A percentile compares a stretch with the other conserved stretches of the same genome.
These are phyloP conservation scores for Pachypanchax playfairii DNA, from an alignment of 2,113 vertebrate species.

Conservation along the genomic window DNA sequence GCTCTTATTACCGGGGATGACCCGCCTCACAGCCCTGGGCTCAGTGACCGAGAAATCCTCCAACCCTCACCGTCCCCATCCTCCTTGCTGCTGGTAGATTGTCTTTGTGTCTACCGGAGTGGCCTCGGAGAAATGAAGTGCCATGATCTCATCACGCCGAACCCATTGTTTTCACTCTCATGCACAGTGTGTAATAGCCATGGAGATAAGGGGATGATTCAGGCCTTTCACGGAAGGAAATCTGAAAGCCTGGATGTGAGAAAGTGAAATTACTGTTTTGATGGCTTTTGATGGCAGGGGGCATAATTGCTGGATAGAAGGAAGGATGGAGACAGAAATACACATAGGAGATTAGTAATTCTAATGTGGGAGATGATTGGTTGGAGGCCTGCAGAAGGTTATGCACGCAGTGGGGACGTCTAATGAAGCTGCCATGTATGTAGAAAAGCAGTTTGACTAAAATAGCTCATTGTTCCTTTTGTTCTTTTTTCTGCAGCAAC, in stretches of 20 bases:
- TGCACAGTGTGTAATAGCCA: conserved; percentile 71
- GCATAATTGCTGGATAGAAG: conserved; percentile 74
- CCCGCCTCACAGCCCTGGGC: conserved; percentile 52
- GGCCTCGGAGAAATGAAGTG: conserved; percentile 68
- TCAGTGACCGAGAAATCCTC: conserved; percentile 68
- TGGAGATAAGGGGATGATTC: conserved; percentile 74
- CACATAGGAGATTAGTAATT: conserved; percentile 65
- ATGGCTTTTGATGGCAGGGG: conserved; percentile 74
- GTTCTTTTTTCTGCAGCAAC: conserved; percentile 47
- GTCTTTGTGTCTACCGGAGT: conserved; percentile 58
- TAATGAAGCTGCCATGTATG: conserved; percentile 66
- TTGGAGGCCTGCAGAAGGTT: conserved; percentile 65
- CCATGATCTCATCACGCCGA: conserved; percentile 66
- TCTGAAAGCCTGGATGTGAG: conserved; percentile 60
- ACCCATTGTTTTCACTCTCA: conserved; percentile 74
- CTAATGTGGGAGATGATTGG: conserved; percentile 54
- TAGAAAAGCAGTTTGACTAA: conserved; percentile 49
- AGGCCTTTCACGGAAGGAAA: conserved; percentile 69
- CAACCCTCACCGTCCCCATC: conserved; percentile 18
- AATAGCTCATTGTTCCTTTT: conserved; percentile 54
- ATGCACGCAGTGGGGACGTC: conserved; percentile 54
- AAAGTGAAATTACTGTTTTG: conserved; percentile 77
- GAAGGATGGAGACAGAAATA: conserved; percentile 60
- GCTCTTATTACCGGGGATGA: conserved; percentile 59
- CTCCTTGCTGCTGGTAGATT: conserved; percentile 48